Base-by-base conservation (phyloP, 1,140 invertebrate species). In the Eurosta solidaginis region DNA sequence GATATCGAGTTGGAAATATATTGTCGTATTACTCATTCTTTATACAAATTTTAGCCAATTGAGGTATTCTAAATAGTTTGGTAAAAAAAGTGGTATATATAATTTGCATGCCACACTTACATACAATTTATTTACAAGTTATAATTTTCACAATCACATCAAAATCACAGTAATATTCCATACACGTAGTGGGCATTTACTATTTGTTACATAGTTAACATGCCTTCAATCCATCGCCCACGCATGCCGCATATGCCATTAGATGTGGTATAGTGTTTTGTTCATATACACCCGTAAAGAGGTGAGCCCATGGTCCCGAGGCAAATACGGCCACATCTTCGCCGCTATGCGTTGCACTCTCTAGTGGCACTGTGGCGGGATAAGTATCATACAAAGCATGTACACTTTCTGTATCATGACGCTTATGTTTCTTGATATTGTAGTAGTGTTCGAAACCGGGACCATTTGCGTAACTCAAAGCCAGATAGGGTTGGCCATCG, bases 231-330 rank as follows among this genome's bases (percentile, higher is more conserved):
- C 84, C 87, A n/a, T 87, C 82, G 14, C 90, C 90, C 2, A 91
- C 86, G 76, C 92, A 92, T 0, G 90, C 88, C 1, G 92, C 91
- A 82, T 92, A 93, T 1, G 92, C 92, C 81, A 96, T 91, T 20
- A 92, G 91, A 83, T 95, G 93, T n/a, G 93, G 91, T 44, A 96
- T 92, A 82, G 94, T 92, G 83, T 92, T 93, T 85, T 96, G 94
- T 79, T 96, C 94, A 82, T 94, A 93, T 10, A 93, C 92, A 9
- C 93, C 93, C 36, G 91, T 90, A 78, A 96, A 91, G 14, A 96
- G 87, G 83, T 95, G 93, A 0, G 92, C 89, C 88, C 91, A 92
- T 1, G 95, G 94, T 12, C 88, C 88, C 3, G 82, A 89, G 0
- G 92, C 91, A 82, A 90, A 93, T 1, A 93, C 91, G 0, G 89